Base-by-base conservation (phyloP, 2,113 vertebrate species). In the Ceuthmochares aereus region DNA sequence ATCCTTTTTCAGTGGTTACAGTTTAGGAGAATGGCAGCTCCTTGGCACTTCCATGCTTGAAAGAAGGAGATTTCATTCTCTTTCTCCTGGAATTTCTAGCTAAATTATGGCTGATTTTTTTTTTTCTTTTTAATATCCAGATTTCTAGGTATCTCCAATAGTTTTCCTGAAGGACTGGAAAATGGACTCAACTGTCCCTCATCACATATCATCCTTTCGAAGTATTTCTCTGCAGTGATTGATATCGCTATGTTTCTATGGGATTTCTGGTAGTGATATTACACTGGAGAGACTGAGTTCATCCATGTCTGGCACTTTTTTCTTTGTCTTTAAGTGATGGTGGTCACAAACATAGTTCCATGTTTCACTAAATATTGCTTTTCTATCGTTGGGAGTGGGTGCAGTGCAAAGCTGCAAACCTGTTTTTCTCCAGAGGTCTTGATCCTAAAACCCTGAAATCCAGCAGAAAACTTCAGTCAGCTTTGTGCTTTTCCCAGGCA, bases 221-320 rank as follows among this genome's bases (percentile, higher is more conserved):
- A 76, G 5, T 22, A 20, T 32, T 74, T 85, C 40, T 12, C 7
- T 64, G 6, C 18, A 15, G n/a, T 17, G 2, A 4, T 34, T 29
- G 14, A 9, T 29, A 47, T 82, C 1, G 10, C 26, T 75, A 0
- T 55, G 11, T 21, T 36, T 76, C 26, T 9, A 0, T 27, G n/a
- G 40, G 51, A 36, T 74, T 91, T 93, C 47, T 87, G 20, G 25
- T 25, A 55, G 19, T 30, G 27, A 11, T 40, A 14, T 21, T 77
- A 25, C 18, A 36, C 14, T 22, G 25, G 22, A 76, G 59, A 77
- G 18, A 19, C 15, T 9, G 45, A 81, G 4, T 54, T 81, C 2
- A 6, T 47, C 14, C 8, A 16, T 8, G 8, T 29, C 40, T 77
- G 20, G 7, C 49, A 17, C 4, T 49, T 78, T 42, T 14, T 9